A percentile compares a stretch with the other conserved stretches of the same genome.
Conservation (phyloP, 2,113 vertebrate species). For the Tyrannus savana region DNA sequence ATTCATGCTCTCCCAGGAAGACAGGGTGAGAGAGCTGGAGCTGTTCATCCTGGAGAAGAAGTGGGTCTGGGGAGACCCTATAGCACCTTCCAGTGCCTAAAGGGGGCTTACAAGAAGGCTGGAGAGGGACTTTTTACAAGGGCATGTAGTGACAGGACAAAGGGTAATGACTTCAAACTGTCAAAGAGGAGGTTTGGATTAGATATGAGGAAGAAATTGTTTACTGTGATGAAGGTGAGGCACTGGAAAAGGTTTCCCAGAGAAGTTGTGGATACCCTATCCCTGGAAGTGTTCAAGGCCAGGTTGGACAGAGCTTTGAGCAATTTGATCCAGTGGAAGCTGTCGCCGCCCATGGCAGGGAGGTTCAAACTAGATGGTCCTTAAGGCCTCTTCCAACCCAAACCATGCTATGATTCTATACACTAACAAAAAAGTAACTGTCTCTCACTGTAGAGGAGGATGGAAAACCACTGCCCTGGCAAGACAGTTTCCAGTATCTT, state of each 20-base stretch:
- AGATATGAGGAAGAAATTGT: not conserved
- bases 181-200: not conserved
- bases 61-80: not conserved
- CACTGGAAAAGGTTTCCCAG: not conserved
- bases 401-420: not conserved
- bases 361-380: not conserved
- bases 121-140: not conserved
- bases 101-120: not conserved
- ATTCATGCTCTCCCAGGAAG: not conserved
- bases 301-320: not conserved
- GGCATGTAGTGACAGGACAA: not conserved
- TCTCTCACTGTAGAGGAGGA: not conserved
- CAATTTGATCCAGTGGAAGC: not conserved
- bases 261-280: not conserved
- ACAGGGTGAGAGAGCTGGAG: not conserved
- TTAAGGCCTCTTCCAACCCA: not conserved
- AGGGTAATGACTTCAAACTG: not conserved
- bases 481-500: not conserved
- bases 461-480: not conserved
- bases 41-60: not conserved
- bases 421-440: not conserved
- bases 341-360: not conserved
- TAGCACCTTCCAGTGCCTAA: not conserved
- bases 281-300: not conserved
- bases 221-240: not conserved